Conservation (phyloP, 2,888 invertebrate genomes). For the Cataglyphis altisquamis region DNA sequence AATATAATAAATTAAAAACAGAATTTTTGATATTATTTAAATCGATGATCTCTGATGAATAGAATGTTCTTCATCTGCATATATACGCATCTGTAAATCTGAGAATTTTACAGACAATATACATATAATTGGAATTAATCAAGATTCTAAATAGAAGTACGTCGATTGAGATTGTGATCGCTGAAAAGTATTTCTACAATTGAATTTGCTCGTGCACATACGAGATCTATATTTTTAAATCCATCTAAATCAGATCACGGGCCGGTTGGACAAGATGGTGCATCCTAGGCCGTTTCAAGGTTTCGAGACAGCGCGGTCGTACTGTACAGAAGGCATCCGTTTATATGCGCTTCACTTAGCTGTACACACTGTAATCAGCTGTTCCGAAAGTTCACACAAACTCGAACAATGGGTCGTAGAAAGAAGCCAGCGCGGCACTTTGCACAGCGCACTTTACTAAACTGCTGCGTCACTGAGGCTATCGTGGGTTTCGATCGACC, state of each 20-base stretch:
- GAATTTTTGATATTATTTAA: constrained; percentile 8
- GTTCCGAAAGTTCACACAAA: constrained; percentile 72
- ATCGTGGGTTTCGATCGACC: constrained; percentile 76
- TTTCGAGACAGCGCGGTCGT: constrained; percentile 25
- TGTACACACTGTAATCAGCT: constrained; percentile 15
- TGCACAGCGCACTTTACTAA: constrained; percentile 46
- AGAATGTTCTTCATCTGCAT: background rate
- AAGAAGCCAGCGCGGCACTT: constrained; percentile 36
- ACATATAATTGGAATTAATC: background rate
- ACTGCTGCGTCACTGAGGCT: constrained; percentile 71
- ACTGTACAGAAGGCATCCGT: constrained; percentile 18
- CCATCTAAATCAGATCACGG: constrained; percentile 8
- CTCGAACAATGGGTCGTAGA: constrained; percentile 68
- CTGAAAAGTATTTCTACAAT: constrained; percentile 22
- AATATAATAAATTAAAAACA: background rate
- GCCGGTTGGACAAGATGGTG: constrained; percentile 19
- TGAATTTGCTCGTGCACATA: constrained; percentile 9
- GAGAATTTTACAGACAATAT: background rate
- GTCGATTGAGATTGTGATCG: constrained; percentile 8
- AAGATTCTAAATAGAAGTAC: background rate
- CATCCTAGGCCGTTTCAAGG: constrained; percentile 42
- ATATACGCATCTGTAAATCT: background rate
- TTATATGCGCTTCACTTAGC: background rate
- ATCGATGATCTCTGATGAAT: background rate
- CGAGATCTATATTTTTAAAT: constrained; percentile 8